Evolutionary conservation across 2,113 vertebrate genomes (phyloP).

Genomic region (Capreolus pygargus): DNA sequence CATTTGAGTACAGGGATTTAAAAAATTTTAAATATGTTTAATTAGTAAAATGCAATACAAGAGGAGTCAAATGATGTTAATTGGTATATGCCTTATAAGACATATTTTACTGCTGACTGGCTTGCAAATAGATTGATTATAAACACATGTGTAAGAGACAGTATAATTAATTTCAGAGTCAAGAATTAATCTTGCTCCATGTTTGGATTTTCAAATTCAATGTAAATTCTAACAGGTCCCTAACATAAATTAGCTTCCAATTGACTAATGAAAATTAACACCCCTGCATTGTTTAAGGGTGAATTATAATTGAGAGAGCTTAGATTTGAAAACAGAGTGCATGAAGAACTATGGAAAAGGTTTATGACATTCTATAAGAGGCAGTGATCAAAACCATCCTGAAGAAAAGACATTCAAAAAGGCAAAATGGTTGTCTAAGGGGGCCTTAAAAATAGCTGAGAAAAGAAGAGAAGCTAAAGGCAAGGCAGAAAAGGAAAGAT

Average conservation of each 20-base stretch:
- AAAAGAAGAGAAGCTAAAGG: neutral
- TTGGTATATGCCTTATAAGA: slow-evolving; percentile 50
- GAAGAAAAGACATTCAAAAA: neutral
- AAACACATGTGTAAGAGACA: slow-evolving; percentile 38
- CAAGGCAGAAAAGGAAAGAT: neutral
- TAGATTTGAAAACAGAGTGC: neutral
- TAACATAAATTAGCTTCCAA: neutral
- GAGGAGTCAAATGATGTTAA: slow-evolving; percentile 38
- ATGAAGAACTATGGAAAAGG: neutral
- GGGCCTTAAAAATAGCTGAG: neutral
- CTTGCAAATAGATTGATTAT: slow-evolving; percentile 51
- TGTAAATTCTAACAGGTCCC: neutral
- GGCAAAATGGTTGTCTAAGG: neutral
- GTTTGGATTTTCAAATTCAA: neutral
- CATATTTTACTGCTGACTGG: slow-evolving; percentile 49
- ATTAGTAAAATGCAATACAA: neutral
- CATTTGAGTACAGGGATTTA: neutral
- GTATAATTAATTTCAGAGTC: neutral
- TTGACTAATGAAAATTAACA: neutral
- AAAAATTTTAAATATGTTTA: neutral
- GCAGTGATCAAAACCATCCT: neutral
- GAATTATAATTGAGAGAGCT: neutral
- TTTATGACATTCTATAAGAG: neutral
- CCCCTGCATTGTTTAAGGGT: neutral
- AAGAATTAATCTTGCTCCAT: neutral